These are phyloP conservation scores for Hormaphis cornu DNA, from an alignment of 1,140 invertebrate species.

Conservation along the genomic window DNA sequence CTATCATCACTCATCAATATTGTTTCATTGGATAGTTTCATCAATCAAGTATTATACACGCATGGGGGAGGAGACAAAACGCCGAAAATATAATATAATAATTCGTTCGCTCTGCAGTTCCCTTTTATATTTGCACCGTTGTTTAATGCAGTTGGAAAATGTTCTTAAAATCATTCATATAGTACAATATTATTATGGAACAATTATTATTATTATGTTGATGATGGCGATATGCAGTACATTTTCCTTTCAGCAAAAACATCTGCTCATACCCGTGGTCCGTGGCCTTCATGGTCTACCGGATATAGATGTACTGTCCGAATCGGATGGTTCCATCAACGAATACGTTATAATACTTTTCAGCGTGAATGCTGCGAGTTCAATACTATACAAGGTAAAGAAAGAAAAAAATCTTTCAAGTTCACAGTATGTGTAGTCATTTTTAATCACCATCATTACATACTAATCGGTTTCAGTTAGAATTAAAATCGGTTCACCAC, in stretches of 20 bases:
- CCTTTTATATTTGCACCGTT: not conserved
- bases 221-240: not conserved
- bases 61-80: not conserved
- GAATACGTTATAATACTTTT: not conserved
- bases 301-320: not conserved
- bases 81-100: no score
- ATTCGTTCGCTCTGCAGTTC: not conserved
- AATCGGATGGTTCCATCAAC: slow-evolving; percentile 2
- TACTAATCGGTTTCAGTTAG: no score
- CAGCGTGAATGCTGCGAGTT: not conserved
- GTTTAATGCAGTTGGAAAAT: not conserved
- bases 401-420: not conserved
- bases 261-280: not conserved
- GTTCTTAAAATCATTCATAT: not conserved
- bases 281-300: slow-evolving; percentile 2
- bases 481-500: no score
- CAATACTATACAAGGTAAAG: not conserved
- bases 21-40: not conserved
- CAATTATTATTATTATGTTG: not conserved
- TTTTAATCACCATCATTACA: no score
- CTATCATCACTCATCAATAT: not conserved
- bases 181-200: not conserved
- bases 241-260: not conserved
- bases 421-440: not conserved
- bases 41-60: slow-evolving; percentile 3